Conservation (phyloP, 2,113 vertebrate species). For the Probosciger aterrimus region DNA sequence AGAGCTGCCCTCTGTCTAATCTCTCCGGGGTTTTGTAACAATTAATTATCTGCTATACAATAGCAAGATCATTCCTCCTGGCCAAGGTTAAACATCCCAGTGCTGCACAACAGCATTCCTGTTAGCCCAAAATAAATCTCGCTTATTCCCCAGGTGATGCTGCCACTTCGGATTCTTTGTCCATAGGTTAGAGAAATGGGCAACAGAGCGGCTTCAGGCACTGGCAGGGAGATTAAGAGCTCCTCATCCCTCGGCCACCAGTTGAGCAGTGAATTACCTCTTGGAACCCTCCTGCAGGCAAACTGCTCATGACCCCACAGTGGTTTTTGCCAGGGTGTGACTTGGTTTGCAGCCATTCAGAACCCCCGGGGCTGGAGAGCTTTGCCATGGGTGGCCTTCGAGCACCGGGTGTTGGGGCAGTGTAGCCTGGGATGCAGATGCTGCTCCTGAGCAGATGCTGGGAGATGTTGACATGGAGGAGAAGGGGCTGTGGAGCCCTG, state of each 20-base stretch:
- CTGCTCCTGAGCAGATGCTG: not conserved
- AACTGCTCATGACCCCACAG: fast-evolving
- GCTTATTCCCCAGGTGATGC: not conserved
- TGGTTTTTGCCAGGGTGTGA: not conserved
- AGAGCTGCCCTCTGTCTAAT: not conserved
- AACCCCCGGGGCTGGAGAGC: not conserved
- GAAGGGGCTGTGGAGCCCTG: not conserved
- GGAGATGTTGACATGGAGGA: fast-evolving
- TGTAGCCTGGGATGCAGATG: not conserved
- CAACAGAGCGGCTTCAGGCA: not conserved
- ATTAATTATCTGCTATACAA: slow-evolving; percentile 12
- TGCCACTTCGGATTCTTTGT: not conserved
- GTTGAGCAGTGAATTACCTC: not conserved
- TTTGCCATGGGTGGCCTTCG: not conserved
- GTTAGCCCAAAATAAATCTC: not conserved
- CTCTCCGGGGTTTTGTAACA: not conserved
- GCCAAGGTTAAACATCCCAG: slow-evolving; percentile 36
- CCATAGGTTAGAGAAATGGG: not conserved
- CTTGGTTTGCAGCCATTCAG: fast-evolving
- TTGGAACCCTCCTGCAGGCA: not conserved
- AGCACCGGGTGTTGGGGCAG: fast-evolving
- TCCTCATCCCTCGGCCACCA: not conserved
- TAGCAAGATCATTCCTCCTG: not conserved
- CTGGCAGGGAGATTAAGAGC: not conserved
- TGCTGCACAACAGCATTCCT: not conserved